Evolutionary conservation across 2,797 vertebrate genomes (phyloP), one percentile per base, ranked within the genome.

Genomic region (Poecile montanus): DNA sequence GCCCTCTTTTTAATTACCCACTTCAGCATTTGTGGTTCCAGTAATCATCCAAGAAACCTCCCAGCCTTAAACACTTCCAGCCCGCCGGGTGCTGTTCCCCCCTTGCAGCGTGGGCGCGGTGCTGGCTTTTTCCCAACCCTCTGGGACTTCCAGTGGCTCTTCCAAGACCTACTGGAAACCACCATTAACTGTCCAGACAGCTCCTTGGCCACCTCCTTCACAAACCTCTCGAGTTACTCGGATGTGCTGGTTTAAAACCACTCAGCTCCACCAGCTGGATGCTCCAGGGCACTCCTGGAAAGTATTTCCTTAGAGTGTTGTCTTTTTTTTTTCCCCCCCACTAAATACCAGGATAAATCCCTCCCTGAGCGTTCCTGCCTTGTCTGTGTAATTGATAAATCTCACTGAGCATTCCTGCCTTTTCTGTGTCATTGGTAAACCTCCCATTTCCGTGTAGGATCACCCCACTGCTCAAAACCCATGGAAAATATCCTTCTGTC

Each of bases 71-170:
- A 40, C 8, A 3, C 67, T 67, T 66, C 15, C 30, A 51, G 21
- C 22, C 11, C 1, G 0, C 3, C 38, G 38, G 0, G 5, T 1
- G 20, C 38, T 13, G 6, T 11, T 67, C 67, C 16, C 22, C 62
- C 57, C 25, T 63, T 7, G 12, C 8, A 14, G 58, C 1, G 1
- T 51, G 79, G 72, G 56, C 2, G 16, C 2, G 2, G 65, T 5
- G 2, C 80, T 88, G 93, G 70, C 47, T 61, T 57, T 42, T 60
- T 19, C 89, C 70, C 86, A 63, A 12, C 7, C 38, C 78, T 88
- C 78, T 19, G 19, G 51, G 5, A 27, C 82, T 66, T 38, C 10
- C 67, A 42, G 0, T 7, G 72, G 15, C 78, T 63, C 40, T 66
- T 85, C 88, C 89, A 91, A 85, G 74, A 40, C 47, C 71, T 87